Evolutionary conservation across 1,140 invertebrate species (phyloP), one percentile per base, ranked within the genome.

Genomic region (Arctopsyche grandis): DNA sequence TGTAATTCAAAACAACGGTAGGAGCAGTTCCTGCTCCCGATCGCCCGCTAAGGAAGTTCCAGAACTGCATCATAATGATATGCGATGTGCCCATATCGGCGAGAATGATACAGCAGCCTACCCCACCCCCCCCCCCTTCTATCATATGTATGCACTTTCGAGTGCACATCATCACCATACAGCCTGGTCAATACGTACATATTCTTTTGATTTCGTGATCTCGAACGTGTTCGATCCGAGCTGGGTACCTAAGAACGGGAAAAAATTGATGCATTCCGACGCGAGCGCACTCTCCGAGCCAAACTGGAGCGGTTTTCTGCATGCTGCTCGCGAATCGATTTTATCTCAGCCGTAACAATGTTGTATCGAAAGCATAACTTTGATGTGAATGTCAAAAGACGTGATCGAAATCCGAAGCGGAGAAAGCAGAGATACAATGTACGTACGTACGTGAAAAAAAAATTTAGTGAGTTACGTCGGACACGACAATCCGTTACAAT

Each of bases 1-100:
- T 74, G 70, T 74, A 74, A 74, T 74, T 74, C 70, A 74, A 74
- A 74, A 74, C 70, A 74, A 58, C 29, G 56, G 56, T 58, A 48
- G 26, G 21, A 71, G 26, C n/a, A 26, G 24, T 14, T 26, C 52
- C 46, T 26, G 74, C 74, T 76, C 52, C 74, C 56, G 74, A 76
- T 74, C n/a, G 19, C 70, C 70, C 9, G 5, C 12, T 56, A 76
- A 22, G 74, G 74, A 38, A 46, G 74, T 38, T 21, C 56, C 46
- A 14, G 74, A 16, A 19, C 21, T 29, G 56, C 70, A 74, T 76
- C 16, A 76, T 46, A 76, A 76, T 76, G 74, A 76, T 76, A 46
- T 24, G 48, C 71, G 46, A 52, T 71, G 52, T 75, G 43, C 24
- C 71, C 74, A 76, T 63, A 76, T 76, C 24, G 26, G 74, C 12